Conservation (phyloP, 2,888 invertebrate genomes). For the Argyresthia goedartella region DNA sequence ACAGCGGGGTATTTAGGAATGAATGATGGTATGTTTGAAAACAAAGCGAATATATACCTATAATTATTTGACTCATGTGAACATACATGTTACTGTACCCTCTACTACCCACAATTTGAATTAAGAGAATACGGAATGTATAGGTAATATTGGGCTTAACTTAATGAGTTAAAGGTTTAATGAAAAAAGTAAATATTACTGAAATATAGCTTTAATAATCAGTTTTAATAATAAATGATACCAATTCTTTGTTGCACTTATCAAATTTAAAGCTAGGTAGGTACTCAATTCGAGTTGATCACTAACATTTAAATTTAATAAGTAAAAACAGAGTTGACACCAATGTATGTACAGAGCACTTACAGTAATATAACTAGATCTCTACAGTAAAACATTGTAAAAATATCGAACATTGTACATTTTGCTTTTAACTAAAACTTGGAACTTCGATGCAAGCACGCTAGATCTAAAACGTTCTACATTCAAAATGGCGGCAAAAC, state of each 20-base stretch:
- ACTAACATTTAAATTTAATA: no score
- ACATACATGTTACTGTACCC: background rate
- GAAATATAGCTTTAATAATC: constrained; percentile 63
- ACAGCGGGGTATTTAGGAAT: background rate
- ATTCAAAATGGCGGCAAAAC: background rate
- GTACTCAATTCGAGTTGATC: no score
- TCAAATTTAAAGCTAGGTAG: background rate
- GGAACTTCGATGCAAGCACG: background rate
- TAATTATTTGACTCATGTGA: no score
- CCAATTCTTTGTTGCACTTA: no score
- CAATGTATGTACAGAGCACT: constrained; percentile 58
- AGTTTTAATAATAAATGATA: no score
- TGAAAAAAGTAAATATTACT: constrained; percentile 24
- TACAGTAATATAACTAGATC: constrained; percentile 57
- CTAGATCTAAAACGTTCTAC: background rate
- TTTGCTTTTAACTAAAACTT: constrained; percentile 23
- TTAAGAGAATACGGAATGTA: no score
- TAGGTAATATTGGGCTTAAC: background rate
- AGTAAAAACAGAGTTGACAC: no score
- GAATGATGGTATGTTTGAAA: no score
- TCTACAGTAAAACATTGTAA: constrained; percentile 61
- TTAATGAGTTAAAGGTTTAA: background rate
- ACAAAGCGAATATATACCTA: no score
- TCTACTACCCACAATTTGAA: background rate
- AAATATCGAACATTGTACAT: constrained; percentile 48